Percentiles rank a stretch among this genome's conserved stretches.
Conservation (phyloP, 2,888 invertebrate species). For the Pyrrhia umbra region DNA sequence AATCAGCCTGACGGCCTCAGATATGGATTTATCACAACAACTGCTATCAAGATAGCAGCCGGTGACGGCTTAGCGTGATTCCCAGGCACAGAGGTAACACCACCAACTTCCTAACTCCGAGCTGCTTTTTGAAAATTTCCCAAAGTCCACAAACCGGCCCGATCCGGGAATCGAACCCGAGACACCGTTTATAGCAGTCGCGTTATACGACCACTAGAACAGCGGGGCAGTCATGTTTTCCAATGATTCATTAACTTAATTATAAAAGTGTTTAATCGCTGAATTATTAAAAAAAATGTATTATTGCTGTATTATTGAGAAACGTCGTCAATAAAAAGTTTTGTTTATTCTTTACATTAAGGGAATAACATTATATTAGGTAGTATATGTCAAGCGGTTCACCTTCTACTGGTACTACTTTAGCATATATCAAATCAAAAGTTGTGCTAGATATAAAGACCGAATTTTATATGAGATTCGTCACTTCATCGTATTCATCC, state of each 20-base stretch:
- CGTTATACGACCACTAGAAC: no score
- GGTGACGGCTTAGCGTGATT: no score
- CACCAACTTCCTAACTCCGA: no score
- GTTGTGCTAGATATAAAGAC: conserved; percentile 68
- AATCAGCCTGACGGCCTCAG: no score
- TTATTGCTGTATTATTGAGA: conserved; percentile 22
- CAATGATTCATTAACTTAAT: not conserved
- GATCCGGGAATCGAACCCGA: no score
- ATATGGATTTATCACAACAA: no score
- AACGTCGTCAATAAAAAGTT: conserved; percentile 34
- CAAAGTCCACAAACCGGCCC: no score
- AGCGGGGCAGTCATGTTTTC: no score
- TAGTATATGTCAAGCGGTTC: conserved; percentile 68
- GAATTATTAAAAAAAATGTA: conserved; percentile 11
- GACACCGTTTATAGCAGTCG: no score
- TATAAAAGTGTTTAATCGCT: not conserved
- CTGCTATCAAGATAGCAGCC: no score
- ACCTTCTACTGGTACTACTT: conserved; percentile 70
- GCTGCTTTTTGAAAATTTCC: no score
- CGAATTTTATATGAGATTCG: conserved; percentile 59
- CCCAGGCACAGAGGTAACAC: no score
- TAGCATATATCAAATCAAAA: conserved; percentile 57
- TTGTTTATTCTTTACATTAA: conserved; percentile 42
- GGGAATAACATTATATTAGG: conserved; percentile 47
- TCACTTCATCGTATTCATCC: conserved; percentile 65